Base-by-base conservation (phyloP, 2,113 vertebrate species). In the Silurus asotus region DNA sequence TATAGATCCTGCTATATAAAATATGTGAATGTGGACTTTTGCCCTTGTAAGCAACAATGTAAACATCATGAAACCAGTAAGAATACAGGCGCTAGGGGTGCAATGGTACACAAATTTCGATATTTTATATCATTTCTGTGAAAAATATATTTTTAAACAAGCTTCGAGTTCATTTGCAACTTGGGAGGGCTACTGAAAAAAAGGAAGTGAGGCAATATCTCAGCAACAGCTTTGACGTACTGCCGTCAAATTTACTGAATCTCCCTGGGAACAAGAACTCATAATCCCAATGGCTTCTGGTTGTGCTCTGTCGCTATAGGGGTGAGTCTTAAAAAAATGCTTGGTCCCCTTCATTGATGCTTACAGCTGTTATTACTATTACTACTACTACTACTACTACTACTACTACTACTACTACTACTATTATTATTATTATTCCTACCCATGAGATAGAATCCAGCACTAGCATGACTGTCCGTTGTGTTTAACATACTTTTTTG, bases 131-230 rank as follows among this genome's bases (percentile, higher is more conserved):
- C 4, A 74, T 5, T 49, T 49, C 4, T 4, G 49, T 74, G 70
- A 6, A 8, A 9, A 14, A 74, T 49, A 74, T 49, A 74, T 74
- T 74, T 20, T 48, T 45, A 49, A 8, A 53, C 23, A 53, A 14
- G 13, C 49, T 76, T 75, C 5, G 72, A n/a, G 49, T 49, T 53
- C 10, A 53, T 6, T 7, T n/a, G 49, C 48, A 75, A n/a, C 70
- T 49, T 49, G 5, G 11, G 17, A 48, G 69, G 7, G 51, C 23
- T 53, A 76, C 19, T 55, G 74, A 62, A 62, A 62, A 62, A 76
- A 76, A 76, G 74, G 74, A 76, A 55, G 74, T 76, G 74, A 76
- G 49, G 74, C 74, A 76, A 55, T 53, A 55, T 53, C 51, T 76
- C 23, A 55, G 51, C 74, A 76, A 76, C 23, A 25, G 74, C 20